These are phyloP conservation scores for Planococcus citri DNA, from an alignment of 1,140 invertebrate species.

Conservation along the genomic window DNA sequence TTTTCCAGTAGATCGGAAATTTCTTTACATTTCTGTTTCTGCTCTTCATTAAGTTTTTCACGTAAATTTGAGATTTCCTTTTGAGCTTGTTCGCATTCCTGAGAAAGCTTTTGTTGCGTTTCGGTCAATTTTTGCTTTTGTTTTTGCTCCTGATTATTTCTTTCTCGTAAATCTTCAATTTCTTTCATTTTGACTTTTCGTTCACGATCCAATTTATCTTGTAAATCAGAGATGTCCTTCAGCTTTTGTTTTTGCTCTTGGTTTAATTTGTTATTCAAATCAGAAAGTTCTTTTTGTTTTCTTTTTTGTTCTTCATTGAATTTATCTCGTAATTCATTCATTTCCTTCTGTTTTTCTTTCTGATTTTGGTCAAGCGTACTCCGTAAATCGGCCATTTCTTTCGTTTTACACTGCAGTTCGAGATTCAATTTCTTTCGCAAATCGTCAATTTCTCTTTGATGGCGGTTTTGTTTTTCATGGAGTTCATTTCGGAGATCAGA, in stretches of 20 bases:
- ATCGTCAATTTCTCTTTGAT: background rate
- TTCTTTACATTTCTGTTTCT: too few species aligned
- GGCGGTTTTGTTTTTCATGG: background rate
- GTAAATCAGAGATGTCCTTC: conserved; percentile 21
- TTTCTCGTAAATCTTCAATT: conserved; percentile 21
- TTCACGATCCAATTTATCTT: conserved; percentile 17
- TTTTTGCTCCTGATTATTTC: conserved; percentile 13
- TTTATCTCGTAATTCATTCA: background rate
- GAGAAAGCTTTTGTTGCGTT: too few species aligned
- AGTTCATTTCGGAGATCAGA: background rate
- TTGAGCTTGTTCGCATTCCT: too few species aligned
- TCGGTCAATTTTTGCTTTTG: background rate
- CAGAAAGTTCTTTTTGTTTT: too few species aligned
- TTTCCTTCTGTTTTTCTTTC: background rate
- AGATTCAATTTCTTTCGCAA: background rate
- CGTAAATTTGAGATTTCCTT: too few species aligned
- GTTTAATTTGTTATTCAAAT: too few species aligned
- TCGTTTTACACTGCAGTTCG: background rate
- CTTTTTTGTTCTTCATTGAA: background rate
- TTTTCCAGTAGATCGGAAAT: too few species aligned
- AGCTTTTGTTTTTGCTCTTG: background rate
- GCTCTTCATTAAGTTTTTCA: too few species aligned
- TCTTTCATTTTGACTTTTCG: conserved; percentile 18
- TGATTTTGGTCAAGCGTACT: background rate
- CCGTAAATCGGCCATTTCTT: background rate